Evolutionary conservation across 2,888 invertebrate species (phyloP).

Genomic region (Boloria euphrosyne): DNA sequence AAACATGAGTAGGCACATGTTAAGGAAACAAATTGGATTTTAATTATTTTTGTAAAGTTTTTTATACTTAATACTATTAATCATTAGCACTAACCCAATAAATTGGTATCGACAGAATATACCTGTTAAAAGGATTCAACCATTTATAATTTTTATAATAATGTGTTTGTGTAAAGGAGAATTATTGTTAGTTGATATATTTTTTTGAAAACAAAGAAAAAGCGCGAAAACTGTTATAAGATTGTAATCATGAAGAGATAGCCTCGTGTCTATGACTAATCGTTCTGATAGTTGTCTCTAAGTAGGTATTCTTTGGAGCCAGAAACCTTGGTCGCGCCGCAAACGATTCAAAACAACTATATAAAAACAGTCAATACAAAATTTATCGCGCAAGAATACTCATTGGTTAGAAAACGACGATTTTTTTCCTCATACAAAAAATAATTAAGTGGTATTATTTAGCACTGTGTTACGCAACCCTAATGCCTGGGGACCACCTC

Average conservation of each 20-base stretch:
- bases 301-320: not conserved
- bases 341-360: not conserved
- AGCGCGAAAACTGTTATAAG: conserved; percentile 7
- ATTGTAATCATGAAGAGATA: conserved; percentile 6
- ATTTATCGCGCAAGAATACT: not conserved
- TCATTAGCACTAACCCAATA: too few relatives aligned
- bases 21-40: too few relatives aligned
- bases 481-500: too few relatives aligned
- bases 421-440: conserved; percentile 4
- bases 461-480: too few relatives aligned
- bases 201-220: not conserved
- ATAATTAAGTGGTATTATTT: not conserved
- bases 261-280: conserved; percentile 16
- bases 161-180: too few relatives aligned
- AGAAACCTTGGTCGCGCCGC: conserved; percentile 3
- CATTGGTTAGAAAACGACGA: not conserved
- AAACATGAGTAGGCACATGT: too few relatives aligned
- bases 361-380: conserved; percentile 15
- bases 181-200: too few relatives aligned
- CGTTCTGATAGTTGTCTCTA: conserved; percentile 7
- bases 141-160: too few relatives aligned
- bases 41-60: too few relatives aligned
- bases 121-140: too few relatives aligned
- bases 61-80: too few relatives aligned
- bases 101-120: too few relatives aligned